Evolutionary conservation across 2,888 invertebrate genomes (phyloP), one percentile per base, ranked within the genome.

Genomic region (Archips crataeganus): DNA sequence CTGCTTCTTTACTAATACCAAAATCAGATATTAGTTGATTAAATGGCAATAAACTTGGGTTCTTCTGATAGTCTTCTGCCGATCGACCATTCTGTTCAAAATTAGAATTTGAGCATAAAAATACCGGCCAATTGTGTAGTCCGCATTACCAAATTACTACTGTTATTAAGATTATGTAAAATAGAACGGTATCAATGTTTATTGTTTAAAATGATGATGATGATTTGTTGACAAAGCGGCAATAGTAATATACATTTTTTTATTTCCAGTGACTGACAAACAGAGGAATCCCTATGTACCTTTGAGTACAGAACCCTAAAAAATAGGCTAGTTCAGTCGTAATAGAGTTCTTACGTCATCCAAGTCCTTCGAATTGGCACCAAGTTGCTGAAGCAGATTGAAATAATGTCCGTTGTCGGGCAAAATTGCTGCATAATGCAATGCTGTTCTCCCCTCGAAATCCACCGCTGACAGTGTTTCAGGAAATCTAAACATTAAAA

Each of bases 391-490:
- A 67, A 99, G 93, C 70, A 98, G 95, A 87, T 97, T 97, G 88
- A 97, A 98, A 85, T 97, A 98, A 87, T 98, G 97, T 0, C 97
- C 98, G 84, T 98, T 98, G 83, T 98, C 98, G 57, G 96, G 96
- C 74, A 98, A 91, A 11, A 97, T 96, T 3, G 98, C 97, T 2
- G 98, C 98, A 85, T 98, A 98, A 90, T 98, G 98, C 77, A 98
- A 94, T 0, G 98, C 96, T n/a, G 98, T 98, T 80, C 98, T 95
- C 62, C 97, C 97, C 87, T 97, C 96, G 79, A 96, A 95, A 90
- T 98, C 98, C 64, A 96, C 95, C 70, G 97, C 96, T 76, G 97
- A 97, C 64, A 98, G 95, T 13, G 98, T 98, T 94, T 98, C 98
- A 13, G 98, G 98, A 92, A 98, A 98, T 81, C 98, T 94, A 63